Base-by-base conservation (phyloP, 2,113 vertebrate species). In the Origma solitaria region DNA sequence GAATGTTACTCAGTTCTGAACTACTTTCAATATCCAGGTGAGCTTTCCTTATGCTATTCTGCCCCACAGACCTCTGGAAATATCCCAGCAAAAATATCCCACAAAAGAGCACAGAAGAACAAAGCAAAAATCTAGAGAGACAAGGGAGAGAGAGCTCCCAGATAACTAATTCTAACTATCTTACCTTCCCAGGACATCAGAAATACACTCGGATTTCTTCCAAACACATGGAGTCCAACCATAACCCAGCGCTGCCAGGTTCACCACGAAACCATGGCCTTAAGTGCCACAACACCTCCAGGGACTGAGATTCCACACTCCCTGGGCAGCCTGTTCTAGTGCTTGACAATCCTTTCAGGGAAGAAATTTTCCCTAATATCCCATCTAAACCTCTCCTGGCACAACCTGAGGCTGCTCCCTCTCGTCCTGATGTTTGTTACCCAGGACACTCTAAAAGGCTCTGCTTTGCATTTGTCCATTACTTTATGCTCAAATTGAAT, bases 341-440 rank as follows among this genome's bases (percentile, higher is more conserved):
- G 28, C 27, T 5, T 13, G 15, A 12, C 12, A 13, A 2, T 20
- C 49, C 49, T 8, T 31, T 2, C 17, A 9, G 25, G 40, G 15
- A 12, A 10, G 6, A 14, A 30, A 31, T 11, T 1, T 8, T 8
- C 58, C 66, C 58, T 0, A 2, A 7, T 0, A 6, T 4, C 66
- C 76, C 22, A 4, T 0, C 21, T 2, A 12, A 25, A 31, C 5
- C 57, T 18, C 7, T 15, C 30, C 49, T 33, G 64, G 53, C 37
- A 42, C 53, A 10, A 1, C 35, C 21, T 9, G 23, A 6, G 70
- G 60, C 42, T 50, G 51, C 6, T 17, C 61, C 71, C 51, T 28
- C 20, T 7, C 6, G 23, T 7, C 64, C 54, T 10, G 16, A 1
- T 7, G 44, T 30, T 13, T 20, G 13, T 17, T 1, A 11, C 2